phyloP scores from a whole-genome alignment of 2,113 vertebrate species.

The Mustelus asterias region DNA sequence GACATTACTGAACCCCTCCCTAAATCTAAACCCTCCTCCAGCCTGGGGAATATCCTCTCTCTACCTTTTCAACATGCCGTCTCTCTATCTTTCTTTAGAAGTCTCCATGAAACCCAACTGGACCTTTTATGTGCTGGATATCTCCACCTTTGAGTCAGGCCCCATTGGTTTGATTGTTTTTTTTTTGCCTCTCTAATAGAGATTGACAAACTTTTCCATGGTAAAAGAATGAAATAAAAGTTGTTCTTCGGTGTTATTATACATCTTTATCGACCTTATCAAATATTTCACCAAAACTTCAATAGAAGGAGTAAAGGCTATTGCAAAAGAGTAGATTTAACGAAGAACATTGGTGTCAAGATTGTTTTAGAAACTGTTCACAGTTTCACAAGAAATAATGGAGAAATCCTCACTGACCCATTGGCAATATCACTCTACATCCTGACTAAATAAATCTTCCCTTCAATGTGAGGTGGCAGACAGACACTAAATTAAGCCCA shows the following conservation, averaged over 20 bases:
- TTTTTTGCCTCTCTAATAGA: too few species aligned
- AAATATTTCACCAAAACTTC: neutral
- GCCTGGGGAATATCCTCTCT: too few species aligned
- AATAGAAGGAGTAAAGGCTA: neutral
- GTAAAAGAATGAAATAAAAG: neutral
- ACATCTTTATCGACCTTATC: neutral
- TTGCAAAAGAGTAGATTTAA: conserved; percentile 35
- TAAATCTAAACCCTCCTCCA: too few species aligned
- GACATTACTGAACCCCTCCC: too few species aligned
- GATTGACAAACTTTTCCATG: neutral
- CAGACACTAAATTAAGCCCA: neutral
- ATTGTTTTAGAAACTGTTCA: neutral
- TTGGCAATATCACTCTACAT: neutral
- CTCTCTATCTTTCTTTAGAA: too few species aligned
- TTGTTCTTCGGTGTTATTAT: neutral
- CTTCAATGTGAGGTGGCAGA: neutral
- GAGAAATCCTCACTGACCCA: neutral
- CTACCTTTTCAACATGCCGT: too few species aligned
- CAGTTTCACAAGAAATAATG: neutral
- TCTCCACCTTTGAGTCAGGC: neutral
- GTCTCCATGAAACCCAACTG: too few species aligned
- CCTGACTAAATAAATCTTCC: neutral
- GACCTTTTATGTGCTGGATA: too few species aligned
- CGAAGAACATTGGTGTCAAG: neutral
- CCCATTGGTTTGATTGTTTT: too few species aligned